These are phyloP conservation scores for Sardinella longiceps DNA, from an alignment of 2,797 vertebrate species.

Conservation along the genomic window DNA sequence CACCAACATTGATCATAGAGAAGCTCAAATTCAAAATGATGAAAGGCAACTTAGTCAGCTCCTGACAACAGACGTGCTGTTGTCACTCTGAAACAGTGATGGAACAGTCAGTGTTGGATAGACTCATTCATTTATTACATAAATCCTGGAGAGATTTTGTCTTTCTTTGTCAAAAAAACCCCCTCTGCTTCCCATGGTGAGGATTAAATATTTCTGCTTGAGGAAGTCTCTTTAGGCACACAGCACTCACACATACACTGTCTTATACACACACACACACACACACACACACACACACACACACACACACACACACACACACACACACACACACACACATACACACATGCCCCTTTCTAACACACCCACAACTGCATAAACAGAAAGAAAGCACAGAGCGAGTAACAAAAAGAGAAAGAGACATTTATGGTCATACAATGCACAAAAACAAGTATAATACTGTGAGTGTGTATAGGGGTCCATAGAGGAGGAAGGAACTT, in stretches of 20 bases:
- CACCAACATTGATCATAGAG: not conserved
- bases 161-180: not conserved
- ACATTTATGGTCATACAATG: not conserved
- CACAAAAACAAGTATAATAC: not conserved
- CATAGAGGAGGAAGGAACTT: not conserved
- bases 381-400: constrained; percentile 21
- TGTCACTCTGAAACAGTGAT: constrained; percentile 63
- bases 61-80: not conserved
- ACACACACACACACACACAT: constrained; percentile 50
- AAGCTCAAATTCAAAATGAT: not conserved
- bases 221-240: constrained; percentile 82
- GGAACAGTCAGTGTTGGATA: constrained; percentile 78
- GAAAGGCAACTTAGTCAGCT: not conserved
- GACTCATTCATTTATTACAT: constrained; percentile 50
- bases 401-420: constrained; percentile 25
- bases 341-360: constrained; percentile 62
- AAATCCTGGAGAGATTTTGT: not conserved
- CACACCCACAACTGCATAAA: constrained; percentile 5
- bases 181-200: constrained; percentile 47
- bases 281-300: constrained; percentile 60
- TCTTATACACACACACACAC: constrained; percentile 62
- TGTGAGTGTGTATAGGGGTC: not conserved
- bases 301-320: constrained; percentile 56
- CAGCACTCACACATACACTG: too few relatives aligned
- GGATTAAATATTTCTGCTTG: constrained; percentile 91